These are phyloP conservation scores for Eupeodes luniger DNA, from an alignment of 2,888 invertebrate species.

Conservation along the genomic window DNA sequence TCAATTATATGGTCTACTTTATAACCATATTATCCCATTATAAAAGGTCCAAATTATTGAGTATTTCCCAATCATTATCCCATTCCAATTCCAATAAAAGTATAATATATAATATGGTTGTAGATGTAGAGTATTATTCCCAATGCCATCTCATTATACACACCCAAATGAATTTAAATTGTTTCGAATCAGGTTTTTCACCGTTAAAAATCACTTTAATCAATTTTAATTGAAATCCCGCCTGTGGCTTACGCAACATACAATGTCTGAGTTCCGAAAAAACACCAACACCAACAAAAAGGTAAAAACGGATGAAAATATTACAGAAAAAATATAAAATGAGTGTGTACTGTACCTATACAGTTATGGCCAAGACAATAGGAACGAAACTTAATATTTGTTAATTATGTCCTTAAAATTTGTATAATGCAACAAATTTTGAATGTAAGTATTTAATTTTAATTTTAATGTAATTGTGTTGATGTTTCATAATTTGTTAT, in stretches of 20 bases:
- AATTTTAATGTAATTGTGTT: no score
- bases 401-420: no score
- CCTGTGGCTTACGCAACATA: constrained; percentile 55
- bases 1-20: not conserved
- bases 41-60: constrained; percentile 21
- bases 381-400: no score
- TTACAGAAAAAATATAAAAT: not conserved
- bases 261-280: constrained; percentile 7
- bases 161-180: constrained; percentile 58
- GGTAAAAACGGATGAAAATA: not conserved
- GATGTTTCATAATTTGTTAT: no score
- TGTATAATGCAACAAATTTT: no score
- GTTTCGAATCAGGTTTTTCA: constrained; percentile 45
- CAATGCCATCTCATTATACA: constrained; percentile 20
- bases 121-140: no score
- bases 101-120: no score
- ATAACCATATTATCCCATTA: constrained; percentile 26
- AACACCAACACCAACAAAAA: not conserved
- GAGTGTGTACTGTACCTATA: not conserved
- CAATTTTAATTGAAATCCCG: constrained; percentile 74
- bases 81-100: constrained; percentile 18
- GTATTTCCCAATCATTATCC: constrained; percentile 20
- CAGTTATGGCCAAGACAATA: no score
- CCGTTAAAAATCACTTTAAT: constrained; percentile 62
- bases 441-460: no score